These are phyloP conservation scores for Hippocampus kuda DNA, from an alignment of 2,797 vertebrate genomes.

Conservation along the genomic window DNA sequence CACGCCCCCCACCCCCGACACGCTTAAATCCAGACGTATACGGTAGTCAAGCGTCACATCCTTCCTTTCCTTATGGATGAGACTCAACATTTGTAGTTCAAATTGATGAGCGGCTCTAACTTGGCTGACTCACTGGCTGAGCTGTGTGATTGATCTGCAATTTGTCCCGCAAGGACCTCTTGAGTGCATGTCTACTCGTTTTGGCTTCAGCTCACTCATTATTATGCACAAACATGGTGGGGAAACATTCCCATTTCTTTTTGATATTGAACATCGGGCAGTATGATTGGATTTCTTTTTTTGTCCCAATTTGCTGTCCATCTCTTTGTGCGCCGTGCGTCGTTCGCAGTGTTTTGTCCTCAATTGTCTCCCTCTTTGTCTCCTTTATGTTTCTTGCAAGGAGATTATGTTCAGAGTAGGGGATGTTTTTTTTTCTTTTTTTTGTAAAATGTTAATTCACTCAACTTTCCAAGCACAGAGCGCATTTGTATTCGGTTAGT, in stretches of 20 bases:
- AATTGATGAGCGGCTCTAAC: background rate
- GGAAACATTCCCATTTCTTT: background rate
- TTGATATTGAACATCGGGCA: background rate
- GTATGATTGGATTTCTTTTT: background rate
- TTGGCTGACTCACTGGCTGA: background rate
- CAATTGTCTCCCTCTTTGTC: background rate
- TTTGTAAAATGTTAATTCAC: background rate
- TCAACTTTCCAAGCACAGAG: background rate
- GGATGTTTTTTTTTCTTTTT: background rate
- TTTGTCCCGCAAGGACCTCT: background rate
- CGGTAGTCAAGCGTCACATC: background rate
- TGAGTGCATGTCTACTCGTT: background rate
- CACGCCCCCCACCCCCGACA: background rate
- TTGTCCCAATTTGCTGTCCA: background rate
- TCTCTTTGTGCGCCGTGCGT: background rate
- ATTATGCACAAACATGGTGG: background rate
- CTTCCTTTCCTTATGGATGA: background rate
- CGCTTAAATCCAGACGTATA: too few relatives aligned
- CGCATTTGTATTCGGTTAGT: background rate
- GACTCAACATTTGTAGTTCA: background rate
- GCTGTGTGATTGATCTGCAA: background rate
- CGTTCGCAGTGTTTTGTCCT: background rate
- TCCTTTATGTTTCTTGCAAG: constrained; percentile 2
- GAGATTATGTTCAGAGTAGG: constrained; percentile 4
- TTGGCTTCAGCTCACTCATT: background rate